phyloP scores from a whole-genome alignment of 1,140 invertebrate genomes.

The Lasioglossum baleicum region DNA sequence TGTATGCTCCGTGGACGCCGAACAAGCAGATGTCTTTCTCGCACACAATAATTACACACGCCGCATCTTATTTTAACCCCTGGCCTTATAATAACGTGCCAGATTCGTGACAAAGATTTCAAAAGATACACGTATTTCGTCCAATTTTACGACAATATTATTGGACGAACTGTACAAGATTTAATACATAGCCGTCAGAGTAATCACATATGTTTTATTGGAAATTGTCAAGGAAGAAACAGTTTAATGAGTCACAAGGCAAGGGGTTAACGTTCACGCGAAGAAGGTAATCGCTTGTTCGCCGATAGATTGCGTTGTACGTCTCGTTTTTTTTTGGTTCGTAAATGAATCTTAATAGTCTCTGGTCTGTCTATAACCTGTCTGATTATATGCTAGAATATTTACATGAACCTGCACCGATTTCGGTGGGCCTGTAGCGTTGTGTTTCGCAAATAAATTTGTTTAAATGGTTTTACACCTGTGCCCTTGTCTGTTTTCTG shows the following conservation, averaged over 20 bases:
- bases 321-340: neutral
- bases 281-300: neutral
- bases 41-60: neutral
- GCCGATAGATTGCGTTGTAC: neutral
- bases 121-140: too few species aligned
- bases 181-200: too few species aligned
- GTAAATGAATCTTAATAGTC: neutral
- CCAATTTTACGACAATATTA: too few species aligned
- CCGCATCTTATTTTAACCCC: too few species aligned
- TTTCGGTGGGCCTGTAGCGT: neutral
- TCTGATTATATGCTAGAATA: neutral
- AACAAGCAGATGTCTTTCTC: neutral
- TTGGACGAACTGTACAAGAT: too few species aligned
- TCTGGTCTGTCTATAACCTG: neutral
- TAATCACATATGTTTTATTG: too few species aligned
- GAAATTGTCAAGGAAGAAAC: too few species aligned
- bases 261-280: neutral
- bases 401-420: slow-evolving; percentile 2
- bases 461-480: neutral
- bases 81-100: too few species aligned
- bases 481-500: neutral
- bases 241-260: too few species aligned
- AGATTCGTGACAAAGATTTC: too few species aligned
- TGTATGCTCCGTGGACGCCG: neutral
- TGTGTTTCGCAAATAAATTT: slow-evolving; percentile 10